Conservation (phyloP, 2,113 vertebrate genomes). For the Canis aureus region DNA sequence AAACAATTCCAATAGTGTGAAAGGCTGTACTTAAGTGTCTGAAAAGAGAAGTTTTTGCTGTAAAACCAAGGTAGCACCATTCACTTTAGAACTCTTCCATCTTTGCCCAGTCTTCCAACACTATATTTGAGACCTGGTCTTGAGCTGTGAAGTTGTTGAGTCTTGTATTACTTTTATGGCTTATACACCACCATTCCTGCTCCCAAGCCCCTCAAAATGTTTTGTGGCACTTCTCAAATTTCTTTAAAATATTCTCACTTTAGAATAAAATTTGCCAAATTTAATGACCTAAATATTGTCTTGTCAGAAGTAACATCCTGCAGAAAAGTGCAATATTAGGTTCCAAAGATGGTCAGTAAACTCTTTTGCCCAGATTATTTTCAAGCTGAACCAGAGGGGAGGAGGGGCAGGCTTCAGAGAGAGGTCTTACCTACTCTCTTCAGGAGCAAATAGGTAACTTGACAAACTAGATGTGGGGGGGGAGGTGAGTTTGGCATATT, state of each 20-base stretch:
- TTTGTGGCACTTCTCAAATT: constrained; percentile 30
- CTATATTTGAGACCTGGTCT: background rate
- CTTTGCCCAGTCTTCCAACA: background rate
- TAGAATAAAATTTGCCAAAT: background rate
- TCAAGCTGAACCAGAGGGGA: background rate
- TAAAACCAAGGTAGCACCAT: background rate
- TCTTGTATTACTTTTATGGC: background rate
- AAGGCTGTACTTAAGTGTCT: background rate
- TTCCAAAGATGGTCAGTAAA: background rate
- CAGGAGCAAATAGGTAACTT: background rate
- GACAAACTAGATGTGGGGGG: background rate
- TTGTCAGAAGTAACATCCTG: background rate
- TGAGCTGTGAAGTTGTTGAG: background rate
- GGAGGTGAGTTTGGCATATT: background rate
- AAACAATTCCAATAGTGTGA: background rate
- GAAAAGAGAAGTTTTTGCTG: background rate
- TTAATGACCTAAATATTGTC: constrained; percentile 3
- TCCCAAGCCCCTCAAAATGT: background rate
- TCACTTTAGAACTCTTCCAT: background rate
- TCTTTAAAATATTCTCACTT: constrained; percentile 37
- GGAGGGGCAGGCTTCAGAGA: background rate
- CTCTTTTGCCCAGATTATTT: background rate
- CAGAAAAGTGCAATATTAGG: background rate
- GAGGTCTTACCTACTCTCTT: background rate
- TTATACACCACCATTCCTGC: background rate